A percentile compares a stretch with the other conserved stretches of the same genome.
Evolutionary conservation across 2,797 vertebrate species (phyloP).

Genomic region (Sebastes itinus): DNA sequence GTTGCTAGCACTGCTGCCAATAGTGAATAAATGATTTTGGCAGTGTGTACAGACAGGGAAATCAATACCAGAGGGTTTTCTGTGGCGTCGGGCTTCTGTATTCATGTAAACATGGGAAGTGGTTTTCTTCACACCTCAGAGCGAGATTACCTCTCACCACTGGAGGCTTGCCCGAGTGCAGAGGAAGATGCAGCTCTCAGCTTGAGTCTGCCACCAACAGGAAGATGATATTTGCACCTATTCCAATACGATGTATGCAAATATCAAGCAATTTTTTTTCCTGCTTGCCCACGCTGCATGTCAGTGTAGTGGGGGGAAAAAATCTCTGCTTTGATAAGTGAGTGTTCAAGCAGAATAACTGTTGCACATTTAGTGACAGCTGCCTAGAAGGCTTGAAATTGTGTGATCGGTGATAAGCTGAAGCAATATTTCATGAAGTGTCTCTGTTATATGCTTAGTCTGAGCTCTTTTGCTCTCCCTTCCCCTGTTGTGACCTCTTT

Average conservation of each 20-base stretch:
- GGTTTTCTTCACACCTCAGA: constrained; percentile 94
- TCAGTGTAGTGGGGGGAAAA: constrained; percentile 16
- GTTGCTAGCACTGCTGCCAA: constrained; percentile 91
- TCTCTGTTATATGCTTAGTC: constrained; percentile 25
- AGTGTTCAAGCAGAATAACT: constrained; percentile 62
- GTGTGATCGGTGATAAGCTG: constrained; percentile 57
- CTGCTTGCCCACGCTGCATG: constrained; percentile 34
- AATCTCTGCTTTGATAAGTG: constrained; percentile 57
- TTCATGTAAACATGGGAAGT: constrained; percentile 98
- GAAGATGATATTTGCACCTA: constrained; percentile 51
- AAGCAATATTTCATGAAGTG: constrained; percentile 59
- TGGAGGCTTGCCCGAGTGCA: constrained; percentile 73
- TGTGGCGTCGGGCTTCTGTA: constrained; percentile 92
- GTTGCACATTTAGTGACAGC: constrained; percentile 56
- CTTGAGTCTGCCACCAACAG: constrained; percentile 68
- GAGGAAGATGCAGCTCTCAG: constrained; percentile 67
- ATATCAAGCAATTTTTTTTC: constrained; percentile 29
- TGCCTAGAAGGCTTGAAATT: constrained; percentile 53
- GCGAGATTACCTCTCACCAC: constrained; percentile 84
- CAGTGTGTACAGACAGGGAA: constrained; percentile 92
- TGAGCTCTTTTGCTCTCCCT: constrained; percentile 29
- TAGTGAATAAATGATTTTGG: constrained; percentile 97
- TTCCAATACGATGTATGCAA: constrained; percentile 56
- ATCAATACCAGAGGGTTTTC: constrained; percentile 97
- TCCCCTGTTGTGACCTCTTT: constrained; percentile 56